phyloP scores from a whole-genome alignment of 2,797 vertebrate species.

The Pangasius mekongensis region DNA sequence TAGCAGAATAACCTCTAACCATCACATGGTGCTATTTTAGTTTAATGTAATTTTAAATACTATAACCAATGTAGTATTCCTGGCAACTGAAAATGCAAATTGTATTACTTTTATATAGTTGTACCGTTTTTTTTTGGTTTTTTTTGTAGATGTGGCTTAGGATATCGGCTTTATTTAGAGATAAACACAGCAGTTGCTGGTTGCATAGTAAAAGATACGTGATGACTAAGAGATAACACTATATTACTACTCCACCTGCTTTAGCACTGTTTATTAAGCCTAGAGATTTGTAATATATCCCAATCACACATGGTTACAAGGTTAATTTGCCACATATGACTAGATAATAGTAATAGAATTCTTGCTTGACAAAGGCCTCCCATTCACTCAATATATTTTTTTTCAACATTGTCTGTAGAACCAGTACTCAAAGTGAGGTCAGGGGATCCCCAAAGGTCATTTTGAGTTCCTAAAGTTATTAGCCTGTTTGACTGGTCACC shows the following conservation, averaged over 20 bases:
- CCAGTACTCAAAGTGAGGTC: not conserved
- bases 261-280: not conserved
- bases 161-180: constrained; percentile 3
- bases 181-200: constrained; percentile 3
- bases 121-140: too few relatives aligned
- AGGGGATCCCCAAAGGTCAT: not conserved
- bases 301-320: not conserved
- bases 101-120: not conserved
- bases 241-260: not conserved
- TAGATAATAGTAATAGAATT: not conserved
- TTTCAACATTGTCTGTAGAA: not conserved
- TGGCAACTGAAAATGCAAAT: not conserved
- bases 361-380: not conserved
- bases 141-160: not conserved
- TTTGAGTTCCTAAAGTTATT: not conserved
- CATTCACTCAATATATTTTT: not conserved
- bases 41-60: not conserved
- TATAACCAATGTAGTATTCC: not conserved
- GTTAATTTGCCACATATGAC: not conserved
- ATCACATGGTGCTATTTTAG: not conserved
- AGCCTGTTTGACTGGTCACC: not conserved
- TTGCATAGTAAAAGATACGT: constrained; percentile 20
- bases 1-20: not conserved
- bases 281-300: not conserved
- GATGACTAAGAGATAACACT: constrained; percentile 5